Evolutionary conservation across 2,113 vertebrate genomes (phyloP).

Genomic region (Stictonetta naevosa): DNA sequence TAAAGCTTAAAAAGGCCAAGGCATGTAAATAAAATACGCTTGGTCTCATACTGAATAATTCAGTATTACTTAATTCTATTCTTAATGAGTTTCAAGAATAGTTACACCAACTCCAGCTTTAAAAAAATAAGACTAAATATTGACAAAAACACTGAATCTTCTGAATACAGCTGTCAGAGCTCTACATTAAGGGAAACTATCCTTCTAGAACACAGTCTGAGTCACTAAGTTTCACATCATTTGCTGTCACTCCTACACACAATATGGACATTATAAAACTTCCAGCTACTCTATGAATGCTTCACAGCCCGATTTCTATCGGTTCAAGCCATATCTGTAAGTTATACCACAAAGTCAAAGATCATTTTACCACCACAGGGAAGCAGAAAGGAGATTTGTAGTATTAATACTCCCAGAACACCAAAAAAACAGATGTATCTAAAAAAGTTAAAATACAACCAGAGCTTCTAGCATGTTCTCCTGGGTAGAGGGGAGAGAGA

Average conservation of each 20-base stretch:
- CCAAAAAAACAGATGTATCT: background rate
- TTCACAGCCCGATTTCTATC: background rate
- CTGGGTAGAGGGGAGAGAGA: rapidly evolving
- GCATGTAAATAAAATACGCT: background rate
- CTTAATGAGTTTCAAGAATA: background rate
- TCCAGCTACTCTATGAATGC: background rate
- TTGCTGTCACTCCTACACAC: background rate
- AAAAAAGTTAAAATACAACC: background rate
- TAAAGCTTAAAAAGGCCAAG: background rate
- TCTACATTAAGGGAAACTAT: background rate
- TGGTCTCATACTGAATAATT: background rate
- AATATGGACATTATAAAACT: background rate
- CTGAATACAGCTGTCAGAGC: background rate
- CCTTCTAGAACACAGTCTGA: background rate
- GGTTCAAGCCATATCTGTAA: background rate
- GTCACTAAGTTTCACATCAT: background rate
- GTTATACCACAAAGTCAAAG: background rate
- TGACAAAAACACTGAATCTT: background rate
- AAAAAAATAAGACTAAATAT: background rate
- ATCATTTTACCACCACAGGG: background rate
- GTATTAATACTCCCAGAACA: background rate
- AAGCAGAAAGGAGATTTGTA: background rate
- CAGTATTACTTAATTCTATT: background rate
- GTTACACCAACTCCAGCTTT: background rate
- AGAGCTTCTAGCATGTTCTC: background rate